A percentile compares a stretch with the other conserved stretches of the same genome.
phyloP scores from a whole-genome alignment of 2,797 vertebrate genomes.

The Catamblyrhynchus diadema region DNA sequence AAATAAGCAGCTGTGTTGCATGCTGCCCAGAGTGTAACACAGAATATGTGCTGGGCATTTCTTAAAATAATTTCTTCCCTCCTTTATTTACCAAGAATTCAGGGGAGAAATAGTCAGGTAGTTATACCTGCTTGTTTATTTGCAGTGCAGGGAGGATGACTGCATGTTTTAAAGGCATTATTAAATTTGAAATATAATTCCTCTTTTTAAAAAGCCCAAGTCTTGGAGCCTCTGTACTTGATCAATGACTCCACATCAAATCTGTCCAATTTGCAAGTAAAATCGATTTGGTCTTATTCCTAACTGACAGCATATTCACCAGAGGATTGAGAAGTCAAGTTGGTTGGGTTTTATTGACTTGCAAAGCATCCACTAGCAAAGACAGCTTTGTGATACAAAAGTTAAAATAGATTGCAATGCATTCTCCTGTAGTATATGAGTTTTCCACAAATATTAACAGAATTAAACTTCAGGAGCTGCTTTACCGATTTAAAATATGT shows the following conservation, averaged over 20 bases:
- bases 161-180: not conserved
- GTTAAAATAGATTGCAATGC: not conserved
- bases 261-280: not conserved
- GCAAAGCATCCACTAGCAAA: not conserved
- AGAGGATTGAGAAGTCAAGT: not conserved
- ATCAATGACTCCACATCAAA: not conserved
- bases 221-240: not conserved
- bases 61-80: not conserved
- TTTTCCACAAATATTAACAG: not conserved
- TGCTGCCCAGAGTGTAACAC: not conserved
- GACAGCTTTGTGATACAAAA: constrained; percentile 8
- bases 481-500: not conserved
- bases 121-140: not conserved
- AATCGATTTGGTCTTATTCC: not conserved
- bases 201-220: not conserved
- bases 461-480: not conserved
- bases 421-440: not conserved
- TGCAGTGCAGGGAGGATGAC: not conserved
- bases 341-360: not conserved
- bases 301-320: not conserved
- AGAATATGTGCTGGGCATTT: not conserved
- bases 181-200: not conserved
- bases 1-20: not conserved
- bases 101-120: not conserved
- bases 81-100: not conserved